A percentile compares a stretch with the other conserved stretches of the same genome.
These are phyloP conservation scores for Luehdorfia chinensis DNA, from an alignment of 1,140 invertebrate genomes.

Conservation along the genomic window DNA sequence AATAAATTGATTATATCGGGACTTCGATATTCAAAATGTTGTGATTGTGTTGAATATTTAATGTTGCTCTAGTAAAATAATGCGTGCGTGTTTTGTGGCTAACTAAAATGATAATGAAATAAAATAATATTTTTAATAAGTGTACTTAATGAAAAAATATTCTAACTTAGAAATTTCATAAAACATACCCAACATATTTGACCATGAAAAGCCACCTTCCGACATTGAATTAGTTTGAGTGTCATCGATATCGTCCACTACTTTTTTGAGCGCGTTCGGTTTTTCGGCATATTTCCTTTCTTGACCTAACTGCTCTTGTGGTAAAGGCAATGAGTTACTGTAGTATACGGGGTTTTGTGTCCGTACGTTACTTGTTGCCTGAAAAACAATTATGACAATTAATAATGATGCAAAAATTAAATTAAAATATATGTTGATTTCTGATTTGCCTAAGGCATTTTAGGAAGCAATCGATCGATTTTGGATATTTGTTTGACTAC, in stretches of 20 bases:
- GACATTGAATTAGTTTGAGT: slow-evolving; percentile 88
- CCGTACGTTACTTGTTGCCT: slow-evolving; percentile 68
- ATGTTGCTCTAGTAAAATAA: no score
- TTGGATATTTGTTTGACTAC: no score
- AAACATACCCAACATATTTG: slow-evolving; percentile 84
- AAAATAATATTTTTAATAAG: no score
- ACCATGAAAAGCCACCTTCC: slow-evolving; percentile 89
- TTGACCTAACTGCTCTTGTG: slow-evolving; percentile 53
- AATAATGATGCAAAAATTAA: slow-evolving; percentile 2
- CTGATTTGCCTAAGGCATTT: no score
- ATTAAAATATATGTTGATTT: background rate
- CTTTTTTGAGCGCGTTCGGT: slow-evolving; percentile 91
- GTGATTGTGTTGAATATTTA: no score
- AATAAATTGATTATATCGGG: no score
- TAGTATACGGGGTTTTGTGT: slow-evolving; percentile 77
- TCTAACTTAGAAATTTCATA: no score
- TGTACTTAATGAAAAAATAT: no score
- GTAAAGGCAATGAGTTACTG: slow-evolving; percentile 57
- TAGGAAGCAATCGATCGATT: no score
- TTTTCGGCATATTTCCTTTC: slow-evolving; percentile 91
- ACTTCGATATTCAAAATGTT: no score
- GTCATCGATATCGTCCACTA: slow-evolving; percentile 89
- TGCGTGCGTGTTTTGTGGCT: no score
- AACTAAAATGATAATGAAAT: no score
- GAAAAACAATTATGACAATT: slow-evolving; percentile 34